Percentiles rank a stretch among this genome's conserved stretches.
Conservation (phyloP, 2,797 vertebrate species). For the Brachyrhaphis roseni region DNA sequence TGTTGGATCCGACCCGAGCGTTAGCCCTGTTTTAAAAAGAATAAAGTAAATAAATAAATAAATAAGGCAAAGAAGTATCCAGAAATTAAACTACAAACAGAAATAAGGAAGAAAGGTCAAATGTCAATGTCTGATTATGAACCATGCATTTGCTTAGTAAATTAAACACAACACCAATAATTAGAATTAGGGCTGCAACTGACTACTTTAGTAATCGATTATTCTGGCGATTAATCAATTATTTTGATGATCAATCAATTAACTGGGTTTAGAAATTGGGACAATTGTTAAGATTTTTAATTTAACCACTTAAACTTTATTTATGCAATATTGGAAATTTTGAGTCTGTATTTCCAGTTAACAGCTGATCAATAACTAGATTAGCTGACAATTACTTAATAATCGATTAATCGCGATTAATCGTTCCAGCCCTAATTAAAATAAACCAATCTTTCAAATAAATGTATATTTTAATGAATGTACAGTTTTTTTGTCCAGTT, state of each 20-base stretch:
- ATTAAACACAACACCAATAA: neutral
- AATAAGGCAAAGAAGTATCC: neutral
- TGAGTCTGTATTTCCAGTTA: too few relatives aligned
- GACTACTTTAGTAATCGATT: too few relatives aligned
- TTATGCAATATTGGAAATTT: too few relatives aligned
- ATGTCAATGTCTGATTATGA: neutral
- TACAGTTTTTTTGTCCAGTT: neutral
- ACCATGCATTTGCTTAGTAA: neutral
- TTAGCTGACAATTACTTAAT: too few relatives aligned
- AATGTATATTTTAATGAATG: neutral
- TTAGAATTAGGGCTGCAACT: neutral
- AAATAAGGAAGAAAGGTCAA: neutral
- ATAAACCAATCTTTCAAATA: neutral
- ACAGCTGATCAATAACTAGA: too few relatives aligned
- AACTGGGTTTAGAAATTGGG: too few relatives aligned
- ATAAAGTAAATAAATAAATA: conserved; percentile 1
- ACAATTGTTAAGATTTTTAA: too few relatives aligned
- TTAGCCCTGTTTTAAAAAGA: conserved; percentile 81
- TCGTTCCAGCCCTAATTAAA: too few relatives aligned
- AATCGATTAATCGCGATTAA: too few relatives aligned
- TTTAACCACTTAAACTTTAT: too few relatives aligned
- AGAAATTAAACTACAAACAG: conserved; percentile 16
- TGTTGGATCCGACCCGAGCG: conserved; percentile 84
- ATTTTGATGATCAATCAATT: too few relatives aligned
- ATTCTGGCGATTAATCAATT: too few relatives aligned